phyloP scores from a whole-genome alignment of 92 coral and sea anemone species.

The Palythoa caribaeorum region DNA sequence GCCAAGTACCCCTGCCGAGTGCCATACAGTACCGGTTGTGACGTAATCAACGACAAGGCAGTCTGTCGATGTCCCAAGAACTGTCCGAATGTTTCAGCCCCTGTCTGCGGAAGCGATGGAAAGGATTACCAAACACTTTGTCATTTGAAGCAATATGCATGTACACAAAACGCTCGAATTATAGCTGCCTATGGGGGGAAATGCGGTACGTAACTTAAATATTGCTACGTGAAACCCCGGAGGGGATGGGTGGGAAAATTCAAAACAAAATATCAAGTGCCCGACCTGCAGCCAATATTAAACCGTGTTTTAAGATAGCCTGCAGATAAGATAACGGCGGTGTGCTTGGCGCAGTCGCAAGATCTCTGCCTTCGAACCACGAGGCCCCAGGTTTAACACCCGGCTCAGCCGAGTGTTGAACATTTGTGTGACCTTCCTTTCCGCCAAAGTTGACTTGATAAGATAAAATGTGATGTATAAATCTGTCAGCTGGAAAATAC shows the following conservation, averaged over 20 bases:
- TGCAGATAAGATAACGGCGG: too few relatives aligned
- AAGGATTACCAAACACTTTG: slow-evolving; percentile 9
- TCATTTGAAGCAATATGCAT: slow-evolving; percentile 14
- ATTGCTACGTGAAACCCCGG: too few relatives aligned
- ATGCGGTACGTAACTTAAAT: background rate
- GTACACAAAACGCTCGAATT: background rate
- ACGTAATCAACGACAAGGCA: slow-evolving; percentile 12
- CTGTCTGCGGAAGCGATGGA: slow-evolving; percentile 23
- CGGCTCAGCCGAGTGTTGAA: too few relatives aligned
- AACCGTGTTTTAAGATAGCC: too few relatives aligned
- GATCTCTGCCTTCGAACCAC: too few relatives aligned
- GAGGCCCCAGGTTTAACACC: too few relatives aligned
- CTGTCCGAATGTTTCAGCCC: background rate
- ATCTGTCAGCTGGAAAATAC: too few relatives aligned
- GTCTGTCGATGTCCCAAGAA: slow-evolving; percentile 24
- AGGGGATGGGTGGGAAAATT: background rate
- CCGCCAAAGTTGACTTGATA: too few relatives aligned
- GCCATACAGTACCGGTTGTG: slow-evolving; percentile 11
- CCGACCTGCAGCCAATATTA: background rate
- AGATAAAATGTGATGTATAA: too few relatives aligned
- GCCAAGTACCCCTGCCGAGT: slow-evolving; percentile 4
- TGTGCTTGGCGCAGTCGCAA: too few relatives aligned
- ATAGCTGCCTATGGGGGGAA: background rate
- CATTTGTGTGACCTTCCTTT: too few relatives aligned
- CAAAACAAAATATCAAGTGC: background rate